Conservation (phyloP, 2,113 vertebrate species). For the Antennarius striatus region DNA sequence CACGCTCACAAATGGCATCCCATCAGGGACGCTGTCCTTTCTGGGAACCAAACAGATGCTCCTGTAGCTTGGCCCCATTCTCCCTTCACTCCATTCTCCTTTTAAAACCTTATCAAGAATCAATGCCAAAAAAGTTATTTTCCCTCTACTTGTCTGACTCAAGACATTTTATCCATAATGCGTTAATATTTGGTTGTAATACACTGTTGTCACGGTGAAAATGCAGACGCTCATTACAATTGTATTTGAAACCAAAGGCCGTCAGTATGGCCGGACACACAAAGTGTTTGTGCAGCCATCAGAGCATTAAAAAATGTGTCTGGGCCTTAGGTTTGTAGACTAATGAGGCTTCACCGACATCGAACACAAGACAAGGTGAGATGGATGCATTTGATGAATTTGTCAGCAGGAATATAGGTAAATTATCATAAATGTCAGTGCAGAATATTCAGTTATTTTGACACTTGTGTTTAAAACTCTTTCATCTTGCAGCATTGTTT, state of each 20-base stretch:
- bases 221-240: not conserved
- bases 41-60: slow-evolving; percentile 33
- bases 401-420: slow-evolving; percentile 27
- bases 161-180: not conserved
- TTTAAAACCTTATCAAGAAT: not conserved
- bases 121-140: no score
- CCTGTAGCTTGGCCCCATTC: slow-evolving; percentile 28
- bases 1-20: slow-evolving; percentile 20
- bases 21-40: slow-evolving; percentile 23
- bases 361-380: slow-evolving; percentile 23
- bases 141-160: not conserved
- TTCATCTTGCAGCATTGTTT: no score
- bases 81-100: not conserved
- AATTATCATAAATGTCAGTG: not conserved
- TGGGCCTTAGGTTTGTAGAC: slow-evolving; percentile 13
- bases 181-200: not conserved
- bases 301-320: slow-evolving; percentile 11
- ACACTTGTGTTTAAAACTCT: no score
- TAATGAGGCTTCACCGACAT: slow-evolving; percentile 62
- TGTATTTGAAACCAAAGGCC: not conserved
- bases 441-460: slow-evolving; percentile 4
- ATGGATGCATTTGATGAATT: slow-evolving; percentile 43
- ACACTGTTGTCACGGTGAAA: not conserved
- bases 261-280: slow-evolving; percentile 5
- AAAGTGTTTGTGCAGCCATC: not conserved